These are phyloP conservation scores for Apamea anceps DNA, from an alignment of 2,888 invertebrate genomes.

Conservation along the genomic window DNA sequence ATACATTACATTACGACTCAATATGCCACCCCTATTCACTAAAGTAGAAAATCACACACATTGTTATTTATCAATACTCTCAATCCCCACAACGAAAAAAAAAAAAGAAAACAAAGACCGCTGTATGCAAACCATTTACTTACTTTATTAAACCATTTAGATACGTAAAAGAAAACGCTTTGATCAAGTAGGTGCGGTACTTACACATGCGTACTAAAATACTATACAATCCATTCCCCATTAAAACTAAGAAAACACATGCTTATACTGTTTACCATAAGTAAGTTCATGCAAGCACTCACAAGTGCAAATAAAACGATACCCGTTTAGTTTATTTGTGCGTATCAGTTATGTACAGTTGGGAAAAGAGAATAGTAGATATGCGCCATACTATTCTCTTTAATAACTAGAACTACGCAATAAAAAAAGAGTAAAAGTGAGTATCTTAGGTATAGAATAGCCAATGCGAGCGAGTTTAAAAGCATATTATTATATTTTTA, in stretches of 20 bases:
- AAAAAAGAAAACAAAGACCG: neutral
- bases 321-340: neutral
- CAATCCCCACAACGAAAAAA: too few relatives aligned
- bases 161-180: neutral
- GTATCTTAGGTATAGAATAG: neutral
- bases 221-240: neutral
- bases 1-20: neutral
- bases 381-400: neutral
- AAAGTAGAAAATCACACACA: slow-evolving; percentile 2
- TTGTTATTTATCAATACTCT: neutral
- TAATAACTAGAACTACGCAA: neutral
- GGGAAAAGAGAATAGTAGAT: neutral
- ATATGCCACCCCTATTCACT: neutral
- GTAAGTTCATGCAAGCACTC: slow-evolving; percentile 18
- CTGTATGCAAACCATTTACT: neutral
- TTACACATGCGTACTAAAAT: neutral
- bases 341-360: neutral
- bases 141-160: neutral
- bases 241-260: neutral
- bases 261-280: neutral
- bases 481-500: neutral
- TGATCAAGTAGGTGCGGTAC: neutral
- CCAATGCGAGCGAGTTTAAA: neutral
- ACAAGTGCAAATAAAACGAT: slow-evolving; percentile 18
- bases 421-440: neutral